These are phyloP conservation scores for Ecdyonurus torrentis DNA, from an alignment of 2,888 invertebrate genomes.

Conservation along the genomic window DNA sequence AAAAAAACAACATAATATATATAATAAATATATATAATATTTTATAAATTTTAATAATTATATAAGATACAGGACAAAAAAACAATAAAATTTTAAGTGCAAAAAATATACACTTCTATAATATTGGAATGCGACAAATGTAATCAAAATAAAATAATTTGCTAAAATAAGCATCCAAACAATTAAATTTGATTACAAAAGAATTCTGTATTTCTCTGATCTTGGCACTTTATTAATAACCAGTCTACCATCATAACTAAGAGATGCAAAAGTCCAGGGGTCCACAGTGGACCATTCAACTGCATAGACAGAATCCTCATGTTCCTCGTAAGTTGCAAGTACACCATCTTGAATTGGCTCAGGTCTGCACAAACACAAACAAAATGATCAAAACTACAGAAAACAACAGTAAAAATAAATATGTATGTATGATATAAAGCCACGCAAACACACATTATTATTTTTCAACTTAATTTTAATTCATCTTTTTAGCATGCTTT, in stretches of 20 bases:
- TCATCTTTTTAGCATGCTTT: too few relatives aligned
- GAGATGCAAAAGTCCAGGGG: constrained; percentile 98
- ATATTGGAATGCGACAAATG: too few relatives aligned
- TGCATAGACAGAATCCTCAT: constrained; percentile 95
- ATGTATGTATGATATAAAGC: neutral
- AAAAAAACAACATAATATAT: too few relatives aligned
- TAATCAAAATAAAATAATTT: too few relatives aligned
- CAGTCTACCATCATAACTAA: constrained; percentile 92
- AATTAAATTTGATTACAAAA: constrained; percentile 35
- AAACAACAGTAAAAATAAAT: constrained; percentile 1
- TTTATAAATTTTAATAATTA: too few relatives aligned
- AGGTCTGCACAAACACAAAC: neutral
- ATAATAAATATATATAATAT: too few relatives aligned
- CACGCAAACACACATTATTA: constrained; percentile 1
- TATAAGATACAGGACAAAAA: too few relatives aligned
- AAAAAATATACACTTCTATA: too few relatives aligned
- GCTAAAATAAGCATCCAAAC: too few relatives aligned
- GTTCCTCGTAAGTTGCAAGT: constrained; percentile 83
- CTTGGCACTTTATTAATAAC: constrained; percentile 88
- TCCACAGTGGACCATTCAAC: constrained; percentile 96
- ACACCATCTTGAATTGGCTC: constrained; percentile 50
- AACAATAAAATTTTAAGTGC: too few relatives aligned
- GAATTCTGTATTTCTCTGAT: constrained; percentile 84
- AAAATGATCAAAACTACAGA: constrained; percentile 10
- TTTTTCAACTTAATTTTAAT: neutral